Evolutionary conservation across 1,140 invertebrate genomes (phyloP).

Genomic region (Zaprionus gabonicus): DNA sequence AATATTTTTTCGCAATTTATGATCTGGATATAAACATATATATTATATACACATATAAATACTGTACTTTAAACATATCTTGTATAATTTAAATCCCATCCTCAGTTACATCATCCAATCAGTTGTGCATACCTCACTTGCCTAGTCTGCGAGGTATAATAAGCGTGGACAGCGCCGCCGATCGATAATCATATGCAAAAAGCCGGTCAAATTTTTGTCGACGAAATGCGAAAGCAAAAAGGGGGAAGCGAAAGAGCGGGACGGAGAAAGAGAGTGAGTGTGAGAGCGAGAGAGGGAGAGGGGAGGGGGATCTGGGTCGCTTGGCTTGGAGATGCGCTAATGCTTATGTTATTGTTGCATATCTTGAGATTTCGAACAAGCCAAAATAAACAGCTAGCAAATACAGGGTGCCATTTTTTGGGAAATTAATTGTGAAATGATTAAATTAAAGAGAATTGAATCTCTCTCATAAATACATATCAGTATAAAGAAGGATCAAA

Average conservation of each 20-base stretch:
- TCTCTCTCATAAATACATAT: too few species aligned
- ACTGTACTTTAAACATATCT: too few species aligned
- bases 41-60: too few species aligned
- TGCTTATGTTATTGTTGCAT: constrained; percentile 64
- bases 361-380: constrained; percentile 45
- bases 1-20: too few species aligned
- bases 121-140: neutral
- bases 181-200: constrained; percentile 81
- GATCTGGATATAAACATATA: too few species aligned
- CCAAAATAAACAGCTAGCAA: constrained; percentile 19
- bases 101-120: neutral
- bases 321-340: constrained; percentile 45
- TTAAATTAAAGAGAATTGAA: neutral
- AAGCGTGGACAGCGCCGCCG: constrained; percentile 46
- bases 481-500: too few species aligned
- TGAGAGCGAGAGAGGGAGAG: neutral
- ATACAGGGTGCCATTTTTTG: constrained; percentile 25
- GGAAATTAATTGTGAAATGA: neutral
- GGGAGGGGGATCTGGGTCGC: constrained; percentile 49
- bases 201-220: constrained; percentile 60
- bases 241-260: neutral
- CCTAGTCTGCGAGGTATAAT: neutral
- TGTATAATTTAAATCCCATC: neutral
- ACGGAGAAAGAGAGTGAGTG: neutral
- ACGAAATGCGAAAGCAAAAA: constrained; percentile 2